phyloP scores from a whole-genome alignment of 2,113 vertebrate species.

The Passer montanus region DNA sequence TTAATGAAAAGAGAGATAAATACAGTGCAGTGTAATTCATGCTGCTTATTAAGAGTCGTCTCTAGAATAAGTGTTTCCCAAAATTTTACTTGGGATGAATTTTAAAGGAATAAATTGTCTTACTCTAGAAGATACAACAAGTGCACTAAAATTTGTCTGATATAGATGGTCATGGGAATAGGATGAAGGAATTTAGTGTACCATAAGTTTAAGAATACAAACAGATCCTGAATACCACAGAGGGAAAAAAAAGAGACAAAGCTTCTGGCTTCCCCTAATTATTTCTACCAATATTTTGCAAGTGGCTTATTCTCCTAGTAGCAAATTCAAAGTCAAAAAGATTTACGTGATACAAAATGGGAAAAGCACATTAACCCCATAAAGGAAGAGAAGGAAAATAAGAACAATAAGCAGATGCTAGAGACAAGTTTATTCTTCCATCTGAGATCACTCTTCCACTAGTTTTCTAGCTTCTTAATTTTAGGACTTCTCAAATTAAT shows the following conservation, averaged over 20 bases:
- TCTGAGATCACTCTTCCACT: background rate
- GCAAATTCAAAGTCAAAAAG: background rate
- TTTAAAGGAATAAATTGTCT: background rate
- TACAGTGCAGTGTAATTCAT: background rate
- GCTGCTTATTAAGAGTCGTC: background rate
- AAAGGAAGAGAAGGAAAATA: background rate
- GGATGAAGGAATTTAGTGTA: background rate
- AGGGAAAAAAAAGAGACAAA: rapidly evolving
- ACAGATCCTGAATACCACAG: background rate
- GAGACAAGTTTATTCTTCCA: background rate
- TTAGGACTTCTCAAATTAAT: background rate
- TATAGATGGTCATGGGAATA: background rate
- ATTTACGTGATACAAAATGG: background rate
- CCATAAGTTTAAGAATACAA: background rate
- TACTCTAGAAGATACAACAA: background rate
- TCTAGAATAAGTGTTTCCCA: background rate
- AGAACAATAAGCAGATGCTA: background rate
- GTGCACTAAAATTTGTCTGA: background rate
- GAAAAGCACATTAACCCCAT: rapidly evolving
- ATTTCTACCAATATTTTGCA: background rate
- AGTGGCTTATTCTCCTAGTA: background rate
- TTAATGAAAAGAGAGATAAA: background rate
- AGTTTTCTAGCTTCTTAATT: background rate
- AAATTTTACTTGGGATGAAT: background rate
- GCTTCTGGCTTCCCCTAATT: background rate